Base-by-base conservation (phyloP, 2,888 invertebrate species). In the Mythimna pallens region DNA sequence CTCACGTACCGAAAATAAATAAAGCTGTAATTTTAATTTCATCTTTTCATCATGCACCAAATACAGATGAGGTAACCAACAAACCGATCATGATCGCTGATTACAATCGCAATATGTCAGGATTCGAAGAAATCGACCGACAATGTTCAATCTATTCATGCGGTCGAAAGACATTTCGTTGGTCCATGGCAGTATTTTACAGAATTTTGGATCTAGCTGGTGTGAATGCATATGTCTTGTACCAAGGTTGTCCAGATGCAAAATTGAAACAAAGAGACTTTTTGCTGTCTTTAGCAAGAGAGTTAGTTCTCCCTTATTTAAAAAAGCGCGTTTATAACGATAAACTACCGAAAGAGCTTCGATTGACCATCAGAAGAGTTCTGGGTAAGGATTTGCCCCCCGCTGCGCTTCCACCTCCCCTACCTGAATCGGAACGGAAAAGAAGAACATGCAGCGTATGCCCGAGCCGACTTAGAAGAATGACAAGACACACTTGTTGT, bases 11-110 rank as follows among this genome's bases (percentile, higher is more conserved):
- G 6, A 36, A 70, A 25, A 58, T 36, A n/a, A 70, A 70, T 57
- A 70, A 70, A 57, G 47, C 71, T 25, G 36, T 57, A 5, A 70
- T 70, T 25, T n/a, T 70, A 20, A 36, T 70, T 70, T 57, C 70
- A 8, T 70, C 70, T 36, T 70, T 36, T 9, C 70, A 71, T n/a
- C 71, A 71, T 36, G 47, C 25, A 71, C 25, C 47, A 50, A 70
- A 12, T n/a, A 50, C 47, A 36, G 70, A 58, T 17, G 30, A 50
- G 3, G 50, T 14, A 36, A 58, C 72, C n/a, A 58, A 40, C n/a
- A 58, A 40, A 40, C 72, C 73, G 6, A 22, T 20, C n/a, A 71
- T 72, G 50, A 30, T 70, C 14, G 17, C 50, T 50, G 57, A 71
- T 50, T 50, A 58, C 72, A 58, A 36, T 20, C 25, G 17, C 25